Evolutionary conservation across 2,797 vertebrate species (phyloP).

Genomic region (Onychomys leucogaster): DNA sequence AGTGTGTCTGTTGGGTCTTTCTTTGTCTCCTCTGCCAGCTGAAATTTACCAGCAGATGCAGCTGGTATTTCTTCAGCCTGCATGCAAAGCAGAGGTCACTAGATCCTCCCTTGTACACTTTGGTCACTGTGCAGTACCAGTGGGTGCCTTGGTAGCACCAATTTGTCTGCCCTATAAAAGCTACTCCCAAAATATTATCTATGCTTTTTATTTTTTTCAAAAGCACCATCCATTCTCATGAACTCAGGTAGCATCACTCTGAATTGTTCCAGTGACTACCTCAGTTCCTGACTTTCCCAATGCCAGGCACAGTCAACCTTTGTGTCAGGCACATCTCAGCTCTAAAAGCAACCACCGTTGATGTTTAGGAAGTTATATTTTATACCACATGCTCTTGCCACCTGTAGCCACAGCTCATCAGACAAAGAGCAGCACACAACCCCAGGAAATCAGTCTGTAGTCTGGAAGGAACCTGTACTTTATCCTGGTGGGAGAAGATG

Average conservation of each 20-base stretch:
- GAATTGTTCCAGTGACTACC: not conserved
- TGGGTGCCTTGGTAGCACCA: not conserved
- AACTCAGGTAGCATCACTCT: not conserved
- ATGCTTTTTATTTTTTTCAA: not conserved
- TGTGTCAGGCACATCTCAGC: not conserved
- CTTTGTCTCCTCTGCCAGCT: not conserved
- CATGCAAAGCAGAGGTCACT: not conserved
- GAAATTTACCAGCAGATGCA: not conserved
- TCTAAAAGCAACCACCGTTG: not conserved
- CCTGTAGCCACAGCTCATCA: not conserved
- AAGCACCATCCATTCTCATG: not conserved
- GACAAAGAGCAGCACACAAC: not conserved
- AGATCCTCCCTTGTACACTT: not conserved
- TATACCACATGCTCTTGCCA: not conserved
- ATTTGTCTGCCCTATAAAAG: not conserved
- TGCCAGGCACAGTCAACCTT: not conserved
- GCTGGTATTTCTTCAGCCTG: not conserved
- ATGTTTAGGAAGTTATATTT: not conserved
- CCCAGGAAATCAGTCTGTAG: not conserved
- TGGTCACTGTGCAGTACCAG: not conserved
- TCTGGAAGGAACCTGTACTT: not conserved
- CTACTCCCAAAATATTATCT: not conserved
- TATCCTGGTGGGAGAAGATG: constrained; percentile 5
- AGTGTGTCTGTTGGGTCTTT: not conserved
- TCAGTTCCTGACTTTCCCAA: not conserved